Percentiles rank a stretch among this genome's conserved stretches.
phyloP scores from a whole-genome alignment of 1,140 invertebrate genomes.

The Centruroides vittatus region DNA sequence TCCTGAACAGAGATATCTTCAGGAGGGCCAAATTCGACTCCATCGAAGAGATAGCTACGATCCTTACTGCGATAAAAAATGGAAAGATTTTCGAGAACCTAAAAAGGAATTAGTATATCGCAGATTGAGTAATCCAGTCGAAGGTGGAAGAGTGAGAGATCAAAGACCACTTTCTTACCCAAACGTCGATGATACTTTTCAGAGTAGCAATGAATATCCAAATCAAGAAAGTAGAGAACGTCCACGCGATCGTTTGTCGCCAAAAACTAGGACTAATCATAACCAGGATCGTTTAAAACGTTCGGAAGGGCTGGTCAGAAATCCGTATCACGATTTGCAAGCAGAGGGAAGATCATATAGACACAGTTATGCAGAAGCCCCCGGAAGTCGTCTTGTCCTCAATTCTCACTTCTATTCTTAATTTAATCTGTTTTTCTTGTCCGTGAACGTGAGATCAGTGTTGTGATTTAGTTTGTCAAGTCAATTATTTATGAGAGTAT shows the following conservation, averaged over 20 bases:
- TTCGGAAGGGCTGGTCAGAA: no score
- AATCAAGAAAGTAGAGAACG: no score
- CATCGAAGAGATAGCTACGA: not conserved
- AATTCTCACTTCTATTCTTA: slow-evolving; percentile 9
- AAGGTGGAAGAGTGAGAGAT: slow-evolving; percentile 5
- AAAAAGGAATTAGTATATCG: slow-evolving; percentile 12
- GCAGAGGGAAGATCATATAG: not conserved
- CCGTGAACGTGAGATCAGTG: no score
- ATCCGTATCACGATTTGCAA: no score
- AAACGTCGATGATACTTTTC: not conserved
- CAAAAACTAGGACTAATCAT: no score
- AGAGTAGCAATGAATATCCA: no score
- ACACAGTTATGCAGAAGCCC: slow-evolving; percentile 13
- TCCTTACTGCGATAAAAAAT: not conserved
- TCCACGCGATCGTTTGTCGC: no score
- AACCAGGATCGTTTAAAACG: no score
- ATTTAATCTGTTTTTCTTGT: no score
- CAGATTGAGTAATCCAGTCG: slow-evolving; percentile 12
- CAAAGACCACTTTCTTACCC: slow-evolving; percentile 12
- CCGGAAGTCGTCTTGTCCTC: slow-evolving; percentile 6
- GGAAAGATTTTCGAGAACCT: not conserved
- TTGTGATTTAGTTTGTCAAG: no score
- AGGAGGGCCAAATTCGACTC: not conserved
- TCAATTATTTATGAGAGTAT: no score
- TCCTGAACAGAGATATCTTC: not conserved